These are phyloP conservation scores for Papilio helenus DNA, from an alignment of 1,140 invertebrate species.

Conservation along the genomic window DNA sequence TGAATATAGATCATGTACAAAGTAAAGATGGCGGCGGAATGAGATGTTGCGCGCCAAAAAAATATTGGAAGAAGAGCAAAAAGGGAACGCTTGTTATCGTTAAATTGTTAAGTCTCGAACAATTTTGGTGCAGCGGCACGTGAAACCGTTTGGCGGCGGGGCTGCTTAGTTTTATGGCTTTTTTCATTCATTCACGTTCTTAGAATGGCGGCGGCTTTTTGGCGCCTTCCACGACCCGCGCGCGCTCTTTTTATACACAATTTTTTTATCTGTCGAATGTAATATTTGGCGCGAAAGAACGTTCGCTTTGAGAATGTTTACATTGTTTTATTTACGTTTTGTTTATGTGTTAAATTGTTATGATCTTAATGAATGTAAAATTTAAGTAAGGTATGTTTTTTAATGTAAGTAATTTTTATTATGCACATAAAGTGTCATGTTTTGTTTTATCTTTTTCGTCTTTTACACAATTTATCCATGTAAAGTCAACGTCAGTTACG, in stretches of 20 bases:
- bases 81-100: conserved; percentile 62
- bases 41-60: conserved; percentile 47
- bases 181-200: conserved; percentile 77
- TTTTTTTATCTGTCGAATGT: conserved; percentile 49
- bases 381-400: neutral
- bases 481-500: neutral
- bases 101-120: conserved; percentile 69
- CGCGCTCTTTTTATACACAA: conserved; percentile 48
- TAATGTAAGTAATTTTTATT: neutral
- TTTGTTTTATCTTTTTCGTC: too few species aligned
- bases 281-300: conserved; percentile 52
- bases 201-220: conserved; percentile 75
- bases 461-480: neutral
- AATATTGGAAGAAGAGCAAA: conserved; percentile 49
- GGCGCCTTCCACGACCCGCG: conserved; percentile 67
- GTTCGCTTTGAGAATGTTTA: conserved; percentile 39
- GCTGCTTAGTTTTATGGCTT: conserved; percentile 68
- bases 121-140: conserved; percentile 72
- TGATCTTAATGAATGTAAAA: conserved; percentile 11
- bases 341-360: conserved; percentile 24
- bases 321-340: conserved; percentile 28
- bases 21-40: conserved; percentile 46
- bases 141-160: conserved; percentile 71
- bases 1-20: conserved; percentile 52
- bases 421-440: neutral